Percentiles rank a stretch among this genome's conserved stretches.
Evolutionary conservation across 2,888 invertebrate species (phyloP).

Genomic region (Leucoptera coffeella): DNA sequence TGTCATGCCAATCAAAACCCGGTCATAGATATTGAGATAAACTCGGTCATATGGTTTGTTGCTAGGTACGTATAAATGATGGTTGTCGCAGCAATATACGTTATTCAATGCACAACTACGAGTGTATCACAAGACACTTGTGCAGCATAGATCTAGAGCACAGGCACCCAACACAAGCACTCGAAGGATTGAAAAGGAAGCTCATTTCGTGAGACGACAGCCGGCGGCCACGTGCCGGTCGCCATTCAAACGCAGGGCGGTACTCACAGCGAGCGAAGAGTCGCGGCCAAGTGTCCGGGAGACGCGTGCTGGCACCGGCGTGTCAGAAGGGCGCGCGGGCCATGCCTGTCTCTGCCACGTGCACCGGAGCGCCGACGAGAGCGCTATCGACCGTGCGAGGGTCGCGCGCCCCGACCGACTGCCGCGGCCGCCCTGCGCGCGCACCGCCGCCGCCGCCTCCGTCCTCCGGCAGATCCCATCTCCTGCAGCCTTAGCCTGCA

Average conservation of each 20-base stretch:
- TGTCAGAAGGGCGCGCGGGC: constrained; percentile 2
- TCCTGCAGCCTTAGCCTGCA: constrained; percentile 8
- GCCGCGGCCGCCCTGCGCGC: constrained; percentile 35
- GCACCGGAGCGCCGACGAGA: constrained; percentile 8
- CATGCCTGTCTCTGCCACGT: background rate
- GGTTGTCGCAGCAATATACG: too few species aligned
- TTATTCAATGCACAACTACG: too few species aligned
- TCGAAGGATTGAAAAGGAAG: too few species aligned
- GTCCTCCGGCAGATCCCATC: constrained; percentile 13
- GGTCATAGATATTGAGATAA: too few species aligned
- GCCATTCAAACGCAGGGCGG: constrained; percentile 3
- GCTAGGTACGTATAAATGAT: too few species aligned
- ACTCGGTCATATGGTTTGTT: too few species aligned
- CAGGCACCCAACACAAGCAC: too few species aligned
- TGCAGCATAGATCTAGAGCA: too few species aligned
- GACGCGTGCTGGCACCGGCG: constrained; percentile 20
- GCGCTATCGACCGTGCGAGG: constrained; percentile 46
- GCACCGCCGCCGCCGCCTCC: constrained; percentile 23
- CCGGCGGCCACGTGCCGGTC: constrained; percentile 1
- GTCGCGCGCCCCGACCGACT: constrained; percentile 38
- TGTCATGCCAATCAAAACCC: too few species aligned
- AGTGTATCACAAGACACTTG: too few species aligned
- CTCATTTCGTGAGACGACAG: constrained; percentile 5
- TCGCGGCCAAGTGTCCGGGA: constrained; percentile 12
- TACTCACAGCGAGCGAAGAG: constrained; percentile 24